phyloP scores from a whole-genome alignment of 2,888 invertebrate species.

The Embidobia sp. region DNA sequence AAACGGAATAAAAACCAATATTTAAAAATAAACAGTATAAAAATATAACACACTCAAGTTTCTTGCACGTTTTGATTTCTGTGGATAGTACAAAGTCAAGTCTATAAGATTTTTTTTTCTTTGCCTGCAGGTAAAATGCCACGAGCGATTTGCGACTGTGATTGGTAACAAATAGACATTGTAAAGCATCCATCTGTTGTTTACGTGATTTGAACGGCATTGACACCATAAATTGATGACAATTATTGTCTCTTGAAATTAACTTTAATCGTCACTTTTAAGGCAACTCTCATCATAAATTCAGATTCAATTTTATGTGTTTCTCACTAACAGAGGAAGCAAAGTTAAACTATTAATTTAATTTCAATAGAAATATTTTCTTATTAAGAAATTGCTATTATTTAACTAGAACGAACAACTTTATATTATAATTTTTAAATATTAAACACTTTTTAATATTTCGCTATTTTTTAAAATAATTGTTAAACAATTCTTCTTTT shows the following conservation, averaged over 20 bases:
- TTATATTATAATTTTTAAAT: too few relatives aligned
- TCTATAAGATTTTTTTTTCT: slow-evolving; percentile 17
- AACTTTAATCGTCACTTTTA: slow-evolving; percentile 16
- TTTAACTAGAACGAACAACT: too few relatives aligned
- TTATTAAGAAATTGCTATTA: too few relatives aligned
- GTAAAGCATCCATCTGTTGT: slow-evolving; percentile 8
- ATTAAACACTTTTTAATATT: too few relatives aligned
- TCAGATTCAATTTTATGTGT: neutral
- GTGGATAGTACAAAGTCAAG: neutral
- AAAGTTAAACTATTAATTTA: too few relatives aligned
- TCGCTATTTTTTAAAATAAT: too few relatives aligned
- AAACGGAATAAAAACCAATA: slow-evolving; percentile 38
- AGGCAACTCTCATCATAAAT: neutral
- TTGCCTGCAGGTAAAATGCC: slow-evolving; percentile 23
- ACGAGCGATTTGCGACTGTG: slow-evolving; percentile 9
- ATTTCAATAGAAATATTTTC: neutral
- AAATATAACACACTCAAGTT: slow-evolving; percentile 24
- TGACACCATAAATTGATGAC: slow-evolving; percentile 27
- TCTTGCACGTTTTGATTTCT: slow-evolving; percentile 38
- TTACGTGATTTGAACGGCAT: slow-evolving; percentile 32
- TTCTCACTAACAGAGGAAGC: neutral
- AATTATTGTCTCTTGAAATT: slow-evolving; percentile 14
- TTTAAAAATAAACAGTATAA: slow-evolving; percentile 17
- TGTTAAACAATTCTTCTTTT: too few relatives aligned
- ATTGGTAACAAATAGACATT: slow-evolving; percentile 9